Base-by-base conservation (phyloP, 2,888 invertebrate species). In the Torymus texanus region DNA sequence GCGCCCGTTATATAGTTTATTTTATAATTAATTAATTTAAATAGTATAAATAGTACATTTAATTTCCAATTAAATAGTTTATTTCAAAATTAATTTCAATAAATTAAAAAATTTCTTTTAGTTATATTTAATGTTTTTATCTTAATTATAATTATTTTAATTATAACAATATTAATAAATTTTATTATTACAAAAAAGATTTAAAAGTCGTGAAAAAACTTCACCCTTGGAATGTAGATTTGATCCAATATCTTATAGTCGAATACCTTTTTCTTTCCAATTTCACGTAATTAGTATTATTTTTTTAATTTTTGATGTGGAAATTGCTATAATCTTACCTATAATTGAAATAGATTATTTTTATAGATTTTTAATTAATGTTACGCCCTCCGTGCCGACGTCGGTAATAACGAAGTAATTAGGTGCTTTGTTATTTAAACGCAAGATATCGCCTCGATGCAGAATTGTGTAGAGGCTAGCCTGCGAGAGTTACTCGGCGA, bases 291-390 rank as follows among this genome's bases (percentile, higher is more conserved):
- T 94, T 89, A 92, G 93, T 56, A 90, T 94, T 88, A 93, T 95
- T 91, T 94, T 94, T 88, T 90, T 94, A 92, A 93, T 95, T 91
- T 95, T 94, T 92, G 94, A 94, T 91, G 92, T 94, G 81, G 94
- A 94, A 93, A 93, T 94, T 91, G 92, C 93, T 0, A 84, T 94
- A 88, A 90, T 94, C 87, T 87, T 94, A 0, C 94, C 94, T 0
- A 90, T 93, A 88, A 92, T 93, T 85, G 86, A 91, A 83, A 87
- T 90, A 84, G 84, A 84, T 76, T 85, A 86, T 29, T 89, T n/a
- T n/a, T n/a, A n/a, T n/a, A n/a, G n/a, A n/a, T n/a, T n/a, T n/a
- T n/a, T n/a, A n/a, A n/a, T n/a, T n/a, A n/a, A n/a, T 21, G 21
- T 21, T 2, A 21, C 21, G 21, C 1, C 21, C 21, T 21, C 21